These are phyloP conservation scores for Cyclura pinguis DNA, from an alignment of 2,797 vertebrate genomes.

Conservation along the genomic window DNA sequence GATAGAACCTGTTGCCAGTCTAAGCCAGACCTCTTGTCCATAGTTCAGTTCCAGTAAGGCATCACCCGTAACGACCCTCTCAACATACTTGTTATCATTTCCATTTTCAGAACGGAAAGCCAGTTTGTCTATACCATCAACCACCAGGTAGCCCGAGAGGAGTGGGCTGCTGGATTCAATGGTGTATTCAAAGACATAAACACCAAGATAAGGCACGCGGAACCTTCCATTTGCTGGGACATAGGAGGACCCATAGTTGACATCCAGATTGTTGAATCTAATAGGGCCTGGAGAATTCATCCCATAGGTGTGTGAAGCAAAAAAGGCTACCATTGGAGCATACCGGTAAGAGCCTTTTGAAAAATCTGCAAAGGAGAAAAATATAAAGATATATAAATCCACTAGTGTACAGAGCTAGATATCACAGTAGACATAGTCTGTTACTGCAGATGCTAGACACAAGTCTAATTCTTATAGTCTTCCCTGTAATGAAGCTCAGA, in stretches of 20 bases:
- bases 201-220: slow-evolving; percentile 82
- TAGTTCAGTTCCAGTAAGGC: slow-evolving; percentile 85
- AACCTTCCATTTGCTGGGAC: slow-evolving; percentile 83
- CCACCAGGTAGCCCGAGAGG: slow-evolving; percentile 82
- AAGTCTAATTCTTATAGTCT: not conserved
- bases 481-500: not conserved
- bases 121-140: slow-evolving; percentile 83
- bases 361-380: slow-evolving; percentile 78
- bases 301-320: slow-evolving; percentile 81
- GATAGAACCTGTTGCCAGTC: slow-evolving; percentile 80
- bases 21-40: slow-evolving; percentile 85
- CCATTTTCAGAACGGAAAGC: slow-evolving; percentile 81
- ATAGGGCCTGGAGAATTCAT: slow-evolving; percentile 83
- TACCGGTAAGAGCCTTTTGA: slow-evolving; percentile 86
- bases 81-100: slow-evolving; percentile 66
- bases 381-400: not conserved
- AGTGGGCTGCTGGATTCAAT: slow-evolving; percentile 81
- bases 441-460: not conserved
- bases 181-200: slow-evolving; percentile 85
- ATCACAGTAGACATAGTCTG: not conserved
- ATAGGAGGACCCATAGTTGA: slow-evolving; percentile 84
- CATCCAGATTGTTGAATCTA: slow-evolving; percentile 83
- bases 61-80: slow-evolving; percentile 81
- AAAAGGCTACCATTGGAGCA: slow-evolving; percentile 86
- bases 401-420: not conserved